These are phyloP conservation scores for Etia nguti DNA, from an alignment of 2,113 vertebrate species.

Conservation along the genomic window DNA sequence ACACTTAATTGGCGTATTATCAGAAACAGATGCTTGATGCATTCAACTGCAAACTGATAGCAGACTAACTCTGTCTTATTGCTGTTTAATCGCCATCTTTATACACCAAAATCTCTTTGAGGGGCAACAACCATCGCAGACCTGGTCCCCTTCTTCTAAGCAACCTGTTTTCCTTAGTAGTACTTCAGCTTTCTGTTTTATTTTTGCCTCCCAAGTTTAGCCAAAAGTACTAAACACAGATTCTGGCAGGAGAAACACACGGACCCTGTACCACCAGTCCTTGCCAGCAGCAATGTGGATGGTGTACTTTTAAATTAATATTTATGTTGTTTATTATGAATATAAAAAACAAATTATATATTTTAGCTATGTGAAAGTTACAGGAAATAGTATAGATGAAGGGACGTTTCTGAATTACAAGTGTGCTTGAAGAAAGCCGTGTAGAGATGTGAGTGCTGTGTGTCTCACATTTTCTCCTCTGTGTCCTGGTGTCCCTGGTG, in stretches of 20 bases:
- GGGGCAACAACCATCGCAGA: neutral
- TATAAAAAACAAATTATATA: neutral
- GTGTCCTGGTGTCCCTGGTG: conserved; percentile 66
- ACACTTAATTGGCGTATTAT: neutral
- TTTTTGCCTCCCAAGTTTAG: neutral
- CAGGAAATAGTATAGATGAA: neutral
- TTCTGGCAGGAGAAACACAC: neutral
- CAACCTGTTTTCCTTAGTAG: neutral
- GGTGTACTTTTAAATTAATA: neutral
- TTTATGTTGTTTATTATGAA: neutral
- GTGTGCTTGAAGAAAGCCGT: neutral
- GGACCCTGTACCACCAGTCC: neutral
- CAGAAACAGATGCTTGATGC: neutral
- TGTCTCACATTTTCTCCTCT: conserved; percentile 75
- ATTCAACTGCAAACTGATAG: neutral
- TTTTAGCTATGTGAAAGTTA: neutral
- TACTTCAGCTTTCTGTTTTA: neutral
- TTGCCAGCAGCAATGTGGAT: neutral
- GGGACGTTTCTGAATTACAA: neutral
- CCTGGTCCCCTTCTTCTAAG: neutral
- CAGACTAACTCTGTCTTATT: neutral
- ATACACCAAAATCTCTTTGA: neutral
- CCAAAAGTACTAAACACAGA: neutral
- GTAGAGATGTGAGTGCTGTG: neutral
- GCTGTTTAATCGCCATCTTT: neutral